Base-by-base conservation (phyloP, 2,888 invertebrate genomes). In the Neoitamus cyanurus region DNA sequence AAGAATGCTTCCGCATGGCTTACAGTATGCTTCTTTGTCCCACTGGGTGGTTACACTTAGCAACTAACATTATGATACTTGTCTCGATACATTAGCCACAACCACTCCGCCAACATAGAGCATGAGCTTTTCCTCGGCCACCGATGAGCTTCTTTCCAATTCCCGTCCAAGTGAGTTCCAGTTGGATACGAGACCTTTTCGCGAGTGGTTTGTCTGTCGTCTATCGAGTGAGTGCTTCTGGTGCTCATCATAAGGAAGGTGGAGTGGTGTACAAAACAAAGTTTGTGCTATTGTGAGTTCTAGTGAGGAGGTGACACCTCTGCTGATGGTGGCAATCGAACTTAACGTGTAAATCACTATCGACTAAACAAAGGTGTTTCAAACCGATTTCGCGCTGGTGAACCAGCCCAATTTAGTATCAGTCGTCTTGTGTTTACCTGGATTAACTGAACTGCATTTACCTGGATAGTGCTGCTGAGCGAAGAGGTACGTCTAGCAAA, bases 281-380 rank as follows among this genome's bases (percentile, higher is more conserved):
- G 58, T 58, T 58, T 15, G 15, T 75, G 70, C 31, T 25, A 36
- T 36, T 73, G 73, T 73, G 73, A 73, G 25, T 73, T 30, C 20
- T 73, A n/a, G n/a, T n/a, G 34, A 73, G 73, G 73, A 73, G 36
- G 73, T 73, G 73, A 73, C 73, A 73, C 36, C 37, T 73, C 31
- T 15, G 28, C 68, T 37, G 34, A 73, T 73, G 37, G 73, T 73
- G 73, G n/a, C 37, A 73, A 73, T 73, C 73, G 77, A 78, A 78
- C 46, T 5, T 31, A 28, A 34, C 25, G 48, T 46, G n/a, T 30
- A 46, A 78, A 48, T 30, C 46, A 20, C 77, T 78, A 78, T 78
- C 77, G 77, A 78, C 77, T 78, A 78, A 78, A 78, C 77, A 78
- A 78, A 48, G 34, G 75, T 42, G 75, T 42, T 75, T 75, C 36